A percentile compares a stretch with the other conserved stretches of the same genome.
Evolutionary conservation across 2,113 vertebrate species (phyloP).

Genomic region (Helogale parvula): DNA sequence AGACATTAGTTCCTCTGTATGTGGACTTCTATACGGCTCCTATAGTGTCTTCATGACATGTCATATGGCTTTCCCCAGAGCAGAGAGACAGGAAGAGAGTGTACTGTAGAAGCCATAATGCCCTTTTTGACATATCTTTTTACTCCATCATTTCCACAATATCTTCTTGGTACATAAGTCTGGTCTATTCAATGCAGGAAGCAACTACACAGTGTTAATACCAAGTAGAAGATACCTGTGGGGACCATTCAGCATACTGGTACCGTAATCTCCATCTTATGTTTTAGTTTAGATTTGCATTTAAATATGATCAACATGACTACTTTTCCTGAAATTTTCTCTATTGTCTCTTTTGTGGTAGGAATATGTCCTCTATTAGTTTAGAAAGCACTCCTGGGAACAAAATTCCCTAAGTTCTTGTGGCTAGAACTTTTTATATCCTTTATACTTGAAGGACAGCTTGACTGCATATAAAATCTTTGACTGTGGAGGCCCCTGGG

Average conservation of each 20-base stretch:
- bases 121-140: not conserved
- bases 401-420: not conserved
- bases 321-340: not conserved
- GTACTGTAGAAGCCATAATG: not conserved
- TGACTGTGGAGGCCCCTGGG: not conserved
- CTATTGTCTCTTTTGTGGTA: not conserved
- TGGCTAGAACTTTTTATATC: not conserved
- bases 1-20: not conserved
- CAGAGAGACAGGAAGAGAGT: not conserved
- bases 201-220: not conserved
- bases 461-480: not conserved
- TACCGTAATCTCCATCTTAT: not conserved
- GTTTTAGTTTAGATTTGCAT: not conserved
- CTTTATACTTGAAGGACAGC: not conserved
- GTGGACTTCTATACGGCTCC: not conserved
- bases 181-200: not conserved
- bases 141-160: not conserved
- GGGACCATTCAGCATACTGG: too few species aligned
- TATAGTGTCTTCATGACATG: not conserved
- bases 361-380: not conserved
- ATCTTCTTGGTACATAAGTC: not conserved
- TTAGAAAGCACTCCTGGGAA: not conserved
- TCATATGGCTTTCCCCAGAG: not conserved
- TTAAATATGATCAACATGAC: not conserved
- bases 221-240: not conserved